These are phyloP conservation scores for Podarcis cretensis DNA, from an alignment of 2,113 vertebrate species.

Conservation along the genomic window DNA sequence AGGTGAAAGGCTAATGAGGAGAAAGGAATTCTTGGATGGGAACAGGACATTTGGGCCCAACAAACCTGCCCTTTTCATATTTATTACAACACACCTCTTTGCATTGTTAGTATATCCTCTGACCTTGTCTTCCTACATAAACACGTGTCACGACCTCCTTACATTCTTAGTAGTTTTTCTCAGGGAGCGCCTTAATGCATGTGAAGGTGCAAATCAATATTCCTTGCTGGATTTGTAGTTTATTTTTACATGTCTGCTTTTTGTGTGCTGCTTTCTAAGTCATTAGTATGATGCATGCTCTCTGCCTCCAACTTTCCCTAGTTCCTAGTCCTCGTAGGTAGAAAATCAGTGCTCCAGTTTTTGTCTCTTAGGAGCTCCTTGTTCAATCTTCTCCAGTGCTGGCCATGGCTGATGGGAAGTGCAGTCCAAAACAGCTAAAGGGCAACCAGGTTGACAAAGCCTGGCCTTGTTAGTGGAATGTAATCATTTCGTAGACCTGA, in stretches of 20 bases:
- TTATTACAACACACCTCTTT: conserved; percentile 75
- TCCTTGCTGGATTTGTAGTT: conserved; percentile 43
- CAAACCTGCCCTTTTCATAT: conserved; percentile 70
- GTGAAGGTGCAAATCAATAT: neutral
- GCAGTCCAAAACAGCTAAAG: no score
- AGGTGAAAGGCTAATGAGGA: conserved; percentile 75
- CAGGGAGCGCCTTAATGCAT: conserved; percentile 47
- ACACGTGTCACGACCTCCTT: conserved; percentile 73
- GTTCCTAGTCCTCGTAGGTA: neutral
- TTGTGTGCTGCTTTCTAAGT: neutral
- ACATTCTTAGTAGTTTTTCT: conserved; percentile 66
- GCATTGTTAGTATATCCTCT: conserved; percentile 62
- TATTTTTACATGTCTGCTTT: conserved; percentile 49
- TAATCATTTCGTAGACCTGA: neutral
- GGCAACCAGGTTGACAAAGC: no score
- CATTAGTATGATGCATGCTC: neutral
- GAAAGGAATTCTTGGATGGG: conserved; percentile 73
- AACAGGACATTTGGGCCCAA: conserved; percentile 68
- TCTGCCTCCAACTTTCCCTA: neutral
- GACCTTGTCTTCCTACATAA: conserved; percentile 73
- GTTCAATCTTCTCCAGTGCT: no score
- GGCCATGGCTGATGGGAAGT: no score
- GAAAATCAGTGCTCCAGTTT: neutral
- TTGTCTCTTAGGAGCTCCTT: neutral
- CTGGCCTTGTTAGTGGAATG: neutral